Evolutionary conservation across 2,113 vertebrate genomes (phyloP).

Genomic region (Uropsilus gracilis): DNA sequence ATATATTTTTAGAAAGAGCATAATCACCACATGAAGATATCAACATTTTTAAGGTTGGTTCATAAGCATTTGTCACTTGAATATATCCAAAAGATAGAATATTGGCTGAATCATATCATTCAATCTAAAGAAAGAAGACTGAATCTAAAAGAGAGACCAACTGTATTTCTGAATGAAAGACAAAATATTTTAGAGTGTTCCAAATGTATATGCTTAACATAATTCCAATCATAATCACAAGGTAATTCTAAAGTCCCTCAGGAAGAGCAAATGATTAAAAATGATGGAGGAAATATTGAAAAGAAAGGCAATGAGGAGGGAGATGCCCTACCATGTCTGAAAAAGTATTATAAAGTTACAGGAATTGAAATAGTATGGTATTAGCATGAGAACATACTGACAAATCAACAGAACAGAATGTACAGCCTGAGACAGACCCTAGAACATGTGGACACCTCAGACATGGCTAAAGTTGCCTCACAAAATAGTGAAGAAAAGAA

Average conservation of each 20-base stretch:
- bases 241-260: constrained; percentile 20
- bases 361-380: not conserved
- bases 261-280: not conserved
- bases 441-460: not conserved
- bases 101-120: not conserved
- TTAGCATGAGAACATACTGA: not conserved
- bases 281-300: not conserved
- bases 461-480: not conserved
- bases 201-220: not conserved
- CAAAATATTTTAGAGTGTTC: not conserved
- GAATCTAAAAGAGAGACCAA: constrained; percentile 27
- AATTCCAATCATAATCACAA: not conserved
- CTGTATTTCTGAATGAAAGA: not conserved
- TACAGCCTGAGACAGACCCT: not conserved
- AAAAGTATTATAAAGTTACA: not conserved
- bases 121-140: constrained; percentile 12
- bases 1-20: not conserved
- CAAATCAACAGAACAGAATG: not conserved
- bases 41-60: constrained; percentile 11
- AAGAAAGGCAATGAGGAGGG: not conserved
- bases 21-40: constrained; percentile 20
- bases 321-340: not conserved
- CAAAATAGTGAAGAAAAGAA: not conserved
- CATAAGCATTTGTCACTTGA: constrained; percentile 19
- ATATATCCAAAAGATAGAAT: not conserved